A percentile compares a stretch with the other conserved stretches of the same genome.
Evolutionary conservation across 2,797 vertebrate species (phyloP).

Genomic region (Cynodonichthys magdalenae): DNA sequence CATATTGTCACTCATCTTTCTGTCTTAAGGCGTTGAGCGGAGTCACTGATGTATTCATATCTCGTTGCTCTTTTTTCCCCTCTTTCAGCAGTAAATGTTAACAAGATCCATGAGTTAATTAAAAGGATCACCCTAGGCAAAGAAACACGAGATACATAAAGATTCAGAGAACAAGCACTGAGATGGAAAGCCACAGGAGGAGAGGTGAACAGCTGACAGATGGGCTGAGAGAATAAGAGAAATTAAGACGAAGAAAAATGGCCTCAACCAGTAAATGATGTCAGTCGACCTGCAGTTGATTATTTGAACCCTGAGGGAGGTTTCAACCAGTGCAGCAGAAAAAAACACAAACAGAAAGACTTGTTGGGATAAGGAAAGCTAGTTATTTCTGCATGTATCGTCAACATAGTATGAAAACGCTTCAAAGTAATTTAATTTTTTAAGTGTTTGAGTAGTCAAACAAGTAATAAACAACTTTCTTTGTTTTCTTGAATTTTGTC

Average conservation of each 20-base stretch:
- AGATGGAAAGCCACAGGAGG: conserved; percentile 32
- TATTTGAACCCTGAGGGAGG: conserved; percentile 46
- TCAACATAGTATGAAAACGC: not conserved
- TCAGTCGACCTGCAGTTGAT: conserved; percentile 42
- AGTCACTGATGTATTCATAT: conserved; percentile 46
- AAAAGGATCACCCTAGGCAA: conserved; percentile 58
- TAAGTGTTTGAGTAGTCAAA: not conserved
- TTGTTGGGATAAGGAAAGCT: conserved; percentile 22
- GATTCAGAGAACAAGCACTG: conserved; percentile 30
- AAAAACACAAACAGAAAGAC: conserved; percentile 19
- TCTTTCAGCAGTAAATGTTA: conserved; percentile 44
- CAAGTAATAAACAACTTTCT: not conserved
- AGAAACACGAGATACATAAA: conserved; percentile 27
- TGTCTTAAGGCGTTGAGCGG: conserved; percentile 33
- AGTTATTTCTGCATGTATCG: not conserved
- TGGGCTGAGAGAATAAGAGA: conserved; percentile 27
- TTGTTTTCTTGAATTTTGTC: conserved; percentile 24
- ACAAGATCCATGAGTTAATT: conserved; percentile 75
- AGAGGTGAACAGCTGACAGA: conserved; percentile 44
- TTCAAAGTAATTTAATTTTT: not conserved
- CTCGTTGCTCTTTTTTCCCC: conserved; percentile 3
- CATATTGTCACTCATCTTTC: conserved; percentile 10
- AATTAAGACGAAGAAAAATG: conserved; percentile 26
- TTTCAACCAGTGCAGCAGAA: conserved; percentile 20
- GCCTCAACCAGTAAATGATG: conserved; percentile 26